Percentiles rank a stretch among this genome's conserved stretches.
Evolutionary conservation across 2,797 vertebrate species (phyloP).

Genomic region (Rhabdophis nuchalis): DNA sequence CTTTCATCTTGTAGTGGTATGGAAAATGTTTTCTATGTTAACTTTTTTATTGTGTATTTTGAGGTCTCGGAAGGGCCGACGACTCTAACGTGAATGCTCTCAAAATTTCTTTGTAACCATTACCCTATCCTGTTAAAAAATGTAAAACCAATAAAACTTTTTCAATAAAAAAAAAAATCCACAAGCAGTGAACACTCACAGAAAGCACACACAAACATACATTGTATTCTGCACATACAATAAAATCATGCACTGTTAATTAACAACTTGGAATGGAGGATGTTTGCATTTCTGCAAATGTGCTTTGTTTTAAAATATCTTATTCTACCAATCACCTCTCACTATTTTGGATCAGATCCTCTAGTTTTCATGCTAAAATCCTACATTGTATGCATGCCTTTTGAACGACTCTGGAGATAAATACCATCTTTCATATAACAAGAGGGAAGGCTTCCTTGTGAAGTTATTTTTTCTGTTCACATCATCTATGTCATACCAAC

Average conservation of each 20-base stretch:
- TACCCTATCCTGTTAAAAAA: no score
- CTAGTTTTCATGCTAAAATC: background rate
- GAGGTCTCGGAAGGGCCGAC: no score
- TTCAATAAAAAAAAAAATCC: no score
- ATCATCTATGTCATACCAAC: background rate
- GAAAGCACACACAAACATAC: background rate
- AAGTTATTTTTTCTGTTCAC: background rate
- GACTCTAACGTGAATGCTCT: no score
- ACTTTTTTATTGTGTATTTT: no score
- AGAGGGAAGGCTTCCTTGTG: background rate
- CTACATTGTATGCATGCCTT: background rate
- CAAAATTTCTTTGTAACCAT: no score
- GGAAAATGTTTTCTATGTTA: no score
- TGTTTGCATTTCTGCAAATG: background rate
- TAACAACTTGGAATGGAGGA: background rate
- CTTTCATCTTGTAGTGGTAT: no score
- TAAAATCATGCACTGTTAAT: background rate
- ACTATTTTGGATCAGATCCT: background rate
- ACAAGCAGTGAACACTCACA: background rate
- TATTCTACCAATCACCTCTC: background rate
- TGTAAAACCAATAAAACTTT: no score
- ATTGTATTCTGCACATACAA: background rate
- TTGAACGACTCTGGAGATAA: background rate
- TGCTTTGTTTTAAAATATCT: conserved; percentile 10
- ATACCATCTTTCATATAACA: background rate